Conservation (phyloP, 1,140 invertebrate species). For the Drosophila ficusphila region DNA sequence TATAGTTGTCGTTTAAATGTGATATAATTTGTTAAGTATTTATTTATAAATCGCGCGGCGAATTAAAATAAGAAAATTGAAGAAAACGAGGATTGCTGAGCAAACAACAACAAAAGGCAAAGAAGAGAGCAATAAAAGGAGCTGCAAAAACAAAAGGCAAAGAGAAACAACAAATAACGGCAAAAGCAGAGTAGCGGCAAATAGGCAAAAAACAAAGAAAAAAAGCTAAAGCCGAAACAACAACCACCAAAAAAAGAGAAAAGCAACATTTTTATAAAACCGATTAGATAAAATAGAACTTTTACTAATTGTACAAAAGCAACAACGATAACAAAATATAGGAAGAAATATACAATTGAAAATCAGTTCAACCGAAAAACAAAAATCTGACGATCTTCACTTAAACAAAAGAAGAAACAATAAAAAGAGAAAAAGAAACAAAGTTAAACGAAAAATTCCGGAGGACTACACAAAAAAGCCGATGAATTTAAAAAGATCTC, state of each 20-base stretch:
- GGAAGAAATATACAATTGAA: no score
- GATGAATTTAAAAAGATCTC: neutral
- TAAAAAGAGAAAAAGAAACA: neutral
- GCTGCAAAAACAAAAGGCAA: slow-evolving; percentile 3
- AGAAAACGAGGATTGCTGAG: neutral
- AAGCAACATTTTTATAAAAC: neutral
- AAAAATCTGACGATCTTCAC: neutral
- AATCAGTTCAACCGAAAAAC: no score
- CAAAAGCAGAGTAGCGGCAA: neutral
- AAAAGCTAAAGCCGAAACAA: neutral
- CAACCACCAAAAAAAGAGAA: slow-evolving; percentile 1
- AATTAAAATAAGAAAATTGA: slow-evolving; percentile 3
- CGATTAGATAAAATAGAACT: neutral
- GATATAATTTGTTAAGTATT: slow-evolving; percentile 69
- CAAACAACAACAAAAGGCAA: slow-evolving; percentile 9
- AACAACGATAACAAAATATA: neutral
- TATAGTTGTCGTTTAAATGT: slow-evolving; percentile 31
- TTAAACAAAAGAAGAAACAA: neutral
- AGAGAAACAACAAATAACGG: slow-evolving; percentile 5
- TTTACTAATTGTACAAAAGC: neutral
- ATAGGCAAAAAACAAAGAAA: neutral
- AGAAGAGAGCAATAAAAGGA: slow-evolving; percentile 1
- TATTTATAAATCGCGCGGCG: slow-evolving; percentile 32
- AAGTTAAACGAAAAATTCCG: no score
- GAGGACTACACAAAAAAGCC: no score